Conservation (phyloP, 1,140 invertebrate genomes). For the Diachasma alloeum region DNA sequence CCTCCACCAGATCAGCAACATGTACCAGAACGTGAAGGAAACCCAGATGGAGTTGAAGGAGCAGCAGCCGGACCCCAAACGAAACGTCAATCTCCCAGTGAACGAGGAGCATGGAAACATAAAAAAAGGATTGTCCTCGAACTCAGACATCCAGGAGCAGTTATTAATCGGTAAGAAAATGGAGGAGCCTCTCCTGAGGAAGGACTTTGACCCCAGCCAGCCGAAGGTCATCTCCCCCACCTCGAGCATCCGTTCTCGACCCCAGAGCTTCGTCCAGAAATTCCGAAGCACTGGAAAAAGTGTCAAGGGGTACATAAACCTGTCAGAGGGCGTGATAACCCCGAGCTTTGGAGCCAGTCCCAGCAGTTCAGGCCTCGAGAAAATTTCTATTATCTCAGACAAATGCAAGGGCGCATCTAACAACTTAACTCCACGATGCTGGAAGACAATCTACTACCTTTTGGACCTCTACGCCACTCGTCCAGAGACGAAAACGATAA, state of each 20-base stretch:
- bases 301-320: conserved; percentile 79
- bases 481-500: conserved; percentile 92
- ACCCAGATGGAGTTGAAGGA: conserved; percentile 88
- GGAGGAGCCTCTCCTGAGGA: conserved; percentile 63
- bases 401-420: conserved; percentile 57
- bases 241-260: conserved; percentile 74
- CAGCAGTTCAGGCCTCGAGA: conserved; percentile 68
- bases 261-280: conserved; percentile 88
- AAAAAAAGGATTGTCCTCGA: conserved; percentile 69
- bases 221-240: conserved; percentile 68
- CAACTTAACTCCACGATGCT: conserved; percentile 80
- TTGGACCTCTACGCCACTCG: conserved; percentile 92
- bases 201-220: conserved; percentile 54
- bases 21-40: conserved; percentile 97
- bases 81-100: conserved; percentile 60
- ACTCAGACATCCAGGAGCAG: conserved; percentile 74
- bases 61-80: conserved; percentile 68
- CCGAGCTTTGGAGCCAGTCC: conserved; percentile 74
- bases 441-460: conserved; percentile 93
- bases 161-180: conserved; percentile 54
- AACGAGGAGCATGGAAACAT: conserved; percentile 43
- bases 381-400: conserved; percentile 64
- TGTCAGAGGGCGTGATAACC: conserved; percentile 76
- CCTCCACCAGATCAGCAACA: conserved; percentile 95
- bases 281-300: conserved; percentile 83